Evolutionary conservation across 2,113 vertebrate genomes (phyloP).

Genomic region (Campylomormyrus numenius): DNA sequence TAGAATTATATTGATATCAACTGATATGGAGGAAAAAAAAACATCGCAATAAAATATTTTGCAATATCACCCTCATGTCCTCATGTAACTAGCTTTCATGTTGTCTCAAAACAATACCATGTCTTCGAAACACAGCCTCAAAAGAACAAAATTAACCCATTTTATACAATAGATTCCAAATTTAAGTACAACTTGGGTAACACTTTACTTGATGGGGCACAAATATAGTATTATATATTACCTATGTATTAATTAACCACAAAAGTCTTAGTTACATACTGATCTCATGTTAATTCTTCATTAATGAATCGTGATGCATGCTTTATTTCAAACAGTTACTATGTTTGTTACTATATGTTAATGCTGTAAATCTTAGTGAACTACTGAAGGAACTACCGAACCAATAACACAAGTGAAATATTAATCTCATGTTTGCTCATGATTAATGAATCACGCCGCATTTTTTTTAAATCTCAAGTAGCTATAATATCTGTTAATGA

Average conservation of each 20-base stretch:
- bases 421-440: background rate
- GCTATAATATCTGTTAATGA: no score
- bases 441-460: background rate
- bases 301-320: background rate
- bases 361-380: background rate
- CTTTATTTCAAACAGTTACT: background rate
- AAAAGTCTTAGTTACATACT: background rate
- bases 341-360: background rate
- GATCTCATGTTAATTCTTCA: background rate
- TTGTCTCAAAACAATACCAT: background rate
- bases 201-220: background rate
- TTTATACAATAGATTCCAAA: background rate
- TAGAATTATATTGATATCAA: background rate
- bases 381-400: no score
- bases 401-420: background rate
- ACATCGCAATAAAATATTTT: background rate
- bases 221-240: background rate
- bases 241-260: background rate
- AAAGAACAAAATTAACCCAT: background rate
- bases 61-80: background rate
- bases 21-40: background rate
- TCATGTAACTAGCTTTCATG: background rate
- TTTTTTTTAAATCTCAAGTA: background rate
- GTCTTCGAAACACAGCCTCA: background rate
- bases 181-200: background rate